phyloP scores from a whole-genome alignment of 2,113 vertebrate species.

The Microcebus ravelobensis region DNA sequence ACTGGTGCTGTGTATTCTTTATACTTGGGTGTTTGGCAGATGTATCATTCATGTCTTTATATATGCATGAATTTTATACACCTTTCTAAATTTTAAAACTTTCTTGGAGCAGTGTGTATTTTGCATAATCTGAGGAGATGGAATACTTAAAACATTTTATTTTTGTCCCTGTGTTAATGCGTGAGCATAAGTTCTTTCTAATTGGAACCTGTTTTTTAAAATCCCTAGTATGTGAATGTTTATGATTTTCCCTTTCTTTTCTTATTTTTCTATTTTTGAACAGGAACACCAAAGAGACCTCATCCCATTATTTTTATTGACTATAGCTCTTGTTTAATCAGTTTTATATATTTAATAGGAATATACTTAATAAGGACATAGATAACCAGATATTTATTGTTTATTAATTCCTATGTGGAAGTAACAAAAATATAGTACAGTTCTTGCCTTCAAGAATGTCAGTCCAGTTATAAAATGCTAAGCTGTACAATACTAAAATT shows the following conservation, averaged over 20 bases:
- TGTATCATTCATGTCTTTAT: background rate
- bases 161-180: background rate
- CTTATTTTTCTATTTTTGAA: conserved; percentile 6
- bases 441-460: background rate
- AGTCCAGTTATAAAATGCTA: background rate
- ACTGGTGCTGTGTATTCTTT: background rate
- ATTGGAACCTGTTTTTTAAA: background rate
- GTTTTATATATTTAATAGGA: conserved; percentile 30
- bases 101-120: background rate
- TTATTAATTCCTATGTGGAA: background rate
- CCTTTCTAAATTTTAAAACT: conserved; percentile 25
- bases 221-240: background rate
- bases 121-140: conserved; percentile 9
- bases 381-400: background rate
- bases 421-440: background rate
- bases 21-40: background rate
- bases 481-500: background rate
- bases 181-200: conserved; percentile 15
- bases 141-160: background rate
- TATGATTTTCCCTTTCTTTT: background rate
- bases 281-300: background rate
- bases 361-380: background rate
- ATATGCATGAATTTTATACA: background rate
- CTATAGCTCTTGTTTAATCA: conserved; percentile 15
- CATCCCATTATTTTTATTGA: conserved; percentile 3